Percentiles rank a stretch among this genome's conserved stretches.
These are phyloP conservation scores for Danio choprae DNA, from an alignment of 2,797 vertebrate genomes.

Conservation along the genomic window DNA sequence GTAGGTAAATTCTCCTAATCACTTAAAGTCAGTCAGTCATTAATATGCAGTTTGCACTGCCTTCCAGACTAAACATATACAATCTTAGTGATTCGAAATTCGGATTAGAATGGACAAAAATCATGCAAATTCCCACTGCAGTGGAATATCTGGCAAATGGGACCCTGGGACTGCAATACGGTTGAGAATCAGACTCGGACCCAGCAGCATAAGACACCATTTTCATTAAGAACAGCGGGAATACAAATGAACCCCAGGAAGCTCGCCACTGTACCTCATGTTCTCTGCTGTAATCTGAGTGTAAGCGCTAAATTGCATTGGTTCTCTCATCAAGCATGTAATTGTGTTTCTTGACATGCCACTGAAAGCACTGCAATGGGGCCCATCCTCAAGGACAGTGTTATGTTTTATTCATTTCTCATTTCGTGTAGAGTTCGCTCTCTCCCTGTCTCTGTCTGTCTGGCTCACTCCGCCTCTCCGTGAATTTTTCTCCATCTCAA, in stretches of 20 bases:
- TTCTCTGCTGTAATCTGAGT: constrained; percentile 60
- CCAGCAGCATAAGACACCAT: constrained; percentile 43
- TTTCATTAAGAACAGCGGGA: constrained; percentile 54
- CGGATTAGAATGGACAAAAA: no score
- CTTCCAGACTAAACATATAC: not conserved
- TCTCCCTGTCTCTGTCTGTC: not conserved
- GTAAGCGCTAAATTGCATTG: constrained; percentile 56
- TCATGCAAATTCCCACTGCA: not conserved
- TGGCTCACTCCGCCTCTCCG: not conserved
- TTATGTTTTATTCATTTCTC: constrained; percentile 59
- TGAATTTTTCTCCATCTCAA: constrained; percentile 34
- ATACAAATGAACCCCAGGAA: constrained; percentile 55
- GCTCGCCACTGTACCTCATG: constrained; percentile 21
- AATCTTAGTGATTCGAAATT: not conserved
- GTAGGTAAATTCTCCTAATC: not conserved
- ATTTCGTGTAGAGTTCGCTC: constrained; percentile 12
- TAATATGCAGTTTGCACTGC: not conserved
- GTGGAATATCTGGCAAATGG: not conserved
- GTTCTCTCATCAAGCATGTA: constrained; percentile 57
- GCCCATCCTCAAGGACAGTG: constrained; percentile 52
- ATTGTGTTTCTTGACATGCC: constrained; percentile 60
- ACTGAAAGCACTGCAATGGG: constrained; percentile 45
- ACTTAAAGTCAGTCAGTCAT: not conserved
- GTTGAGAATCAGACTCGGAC: constrained; percentile 9
- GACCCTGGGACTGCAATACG: not conserved